Percentiles rank a stretch among this genome's conserved stretches.
phyloP scores from a whole-genome alignment of 2,113 vertebrate species.

The Sapayoa aenigma region DNA sequence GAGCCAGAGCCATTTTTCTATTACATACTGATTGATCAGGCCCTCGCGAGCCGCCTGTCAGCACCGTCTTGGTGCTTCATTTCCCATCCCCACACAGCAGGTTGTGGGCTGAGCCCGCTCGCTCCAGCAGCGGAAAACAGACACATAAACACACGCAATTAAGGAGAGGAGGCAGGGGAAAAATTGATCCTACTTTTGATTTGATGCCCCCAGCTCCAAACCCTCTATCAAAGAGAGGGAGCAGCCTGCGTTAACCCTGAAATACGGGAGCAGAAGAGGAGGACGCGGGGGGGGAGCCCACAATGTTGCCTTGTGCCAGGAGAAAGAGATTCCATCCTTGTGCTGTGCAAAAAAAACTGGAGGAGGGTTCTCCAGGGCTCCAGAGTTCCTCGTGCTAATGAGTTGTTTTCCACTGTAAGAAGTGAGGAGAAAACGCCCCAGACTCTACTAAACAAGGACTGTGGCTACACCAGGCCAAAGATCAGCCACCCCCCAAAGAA shows the following conservation, averaged over 20 bases:
- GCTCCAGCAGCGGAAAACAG: neutral
- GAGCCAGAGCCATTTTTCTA: constrained; percentile 27
- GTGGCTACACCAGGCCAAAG: constrained; percentile 19
- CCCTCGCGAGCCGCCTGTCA: neutral
- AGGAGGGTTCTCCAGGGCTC: neutral
- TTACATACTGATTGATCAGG: constrained; percentile 42
- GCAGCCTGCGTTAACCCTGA: neutral
- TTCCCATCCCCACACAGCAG: constrained; percentile 38
- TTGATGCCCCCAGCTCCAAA: neutral
- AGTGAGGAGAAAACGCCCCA: neutral
- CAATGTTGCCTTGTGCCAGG: neutral
- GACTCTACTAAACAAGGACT: neutral
- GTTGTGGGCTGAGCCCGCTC: neutral
- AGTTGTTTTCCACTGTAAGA: constrained; percentile 45
- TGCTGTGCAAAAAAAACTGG: neutral
- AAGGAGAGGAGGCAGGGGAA: neutral
- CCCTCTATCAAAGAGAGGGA: neutral
- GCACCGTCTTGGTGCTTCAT: neutral
- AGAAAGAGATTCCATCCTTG: neutral
- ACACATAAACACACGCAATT: neutral
- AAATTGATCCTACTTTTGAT: neutral
- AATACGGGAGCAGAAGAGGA: neutral
- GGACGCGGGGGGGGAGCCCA: neutral
- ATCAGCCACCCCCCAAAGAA: neutral
- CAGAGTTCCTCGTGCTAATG: constrained; percentile 23